Evolutionary conservation across 2,888 invertebrate species (phyloP), one percentile per base, ranked within the genome.

Genomic region (Malthinus flaveolus): DNA sequence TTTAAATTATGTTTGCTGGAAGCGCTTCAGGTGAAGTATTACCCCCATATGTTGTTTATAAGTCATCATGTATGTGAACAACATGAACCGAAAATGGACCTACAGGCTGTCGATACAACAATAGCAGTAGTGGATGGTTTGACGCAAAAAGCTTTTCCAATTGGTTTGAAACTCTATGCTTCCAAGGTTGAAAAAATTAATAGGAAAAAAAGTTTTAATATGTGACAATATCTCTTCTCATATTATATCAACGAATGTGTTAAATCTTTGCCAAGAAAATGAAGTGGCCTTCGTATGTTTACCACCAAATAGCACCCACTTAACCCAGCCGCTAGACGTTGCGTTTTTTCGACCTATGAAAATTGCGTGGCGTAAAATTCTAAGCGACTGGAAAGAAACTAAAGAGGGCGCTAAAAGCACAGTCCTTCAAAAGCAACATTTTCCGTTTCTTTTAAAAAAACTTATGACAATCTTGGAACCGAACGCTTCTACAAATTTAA

Each of bases 161-260:
- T 15, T 56, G 50, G 50, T 32, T 56, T 35, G 1, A 45, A 1
- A 10, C 45, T 3, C 7, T 15, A 45, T 66, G n/a, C 32, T 76
- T 23, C 69, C 71, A 44, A 58, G 52, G 35, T 50, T 69, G 10
- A 67, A 63, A 53, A 57, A 64, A 42, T 46, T 56, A 45, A 50
- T 50, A 9, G 72, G 69, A n/a, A 54, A 15, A 7, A 72, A 72
- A 58, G 66, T 71, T 5, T 10, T 73, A 4, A 67, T 77, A 55
- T 71, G 75, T 1, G 70, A 76, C 54, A 73, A 73, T 60, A 54
- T 74, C 37, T 56, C 63, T 8, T 62, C 64, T 35, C 73, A 74
- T 33, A n/a, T n/a, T n/a, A 50, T 71, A 44, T 62, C 47, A 46
- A 44, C 48, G 10, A 58, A 59, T 32, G 66, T 73, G 37, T 32